Evolutionary conservation across 2,797 vertebrate species (phyloP).

Genomic region (Saguinus oedipus): DNA sequence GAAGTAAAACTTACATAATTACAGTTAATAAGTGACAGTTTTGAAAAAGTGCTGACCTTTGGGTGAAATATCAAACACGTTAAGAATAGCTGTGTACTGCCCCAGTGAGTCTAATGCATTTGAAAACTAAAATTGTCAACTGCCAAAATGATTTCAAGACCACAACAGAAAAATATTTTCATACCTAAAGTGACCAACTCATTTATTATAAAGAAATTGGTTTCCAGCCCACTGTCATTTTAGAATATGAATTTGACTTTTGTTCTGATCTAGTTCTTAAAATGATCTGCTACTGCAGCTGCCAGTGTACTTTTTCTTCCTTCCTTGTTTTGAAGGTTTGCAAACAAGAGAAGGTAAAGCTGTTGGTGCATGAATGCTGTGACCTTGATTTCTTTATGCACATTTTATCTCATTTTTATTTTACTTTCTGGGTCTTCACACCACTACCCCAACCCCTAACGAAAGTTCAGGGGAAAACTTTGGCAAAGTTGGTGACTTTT

Average conservation of each 20-base stretch:
- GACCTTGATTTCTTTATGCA: not conserved
- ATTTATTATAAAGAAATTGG: not conserved
- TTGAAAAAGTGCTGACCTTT: not conserved
- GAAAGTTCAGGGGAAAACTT: not conserved
- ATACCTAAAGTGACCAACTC: not conserved
- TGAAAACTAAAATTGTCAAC: slow-evolving; percentile 34
- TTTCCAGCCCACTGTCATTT: not conserved
- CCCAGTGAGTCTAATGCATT: not conserved
- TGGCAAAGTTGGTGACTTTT: not conserved
- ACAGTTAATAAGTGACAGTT: not conserved
- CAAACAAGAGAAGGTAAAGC: not conserved
- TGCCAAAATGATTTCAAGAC: not conserved
- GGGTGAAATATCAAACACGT: not conserved
- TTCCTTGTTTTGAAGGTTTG: not conserved
- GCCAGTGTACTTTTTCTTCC: not conserved
- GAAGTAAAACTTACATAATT: not conserved
- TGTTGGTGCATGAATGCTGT: not conserved
- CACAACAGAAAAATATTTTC: not conserved
- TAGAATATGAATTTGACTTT: slow-evolving; percentile 9
- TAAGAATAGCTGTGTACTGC: not conserved
- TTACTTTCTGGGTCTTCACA: not conserved
- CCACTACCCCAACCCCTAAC: not conserved
- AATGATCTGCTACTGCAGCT: too few species aligned
- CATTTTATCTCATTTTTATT: not conserved
- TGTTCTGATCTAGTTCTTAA: not conserved